phyloP scores from a whole-genome alignment of 2,113 vertebrate genomes.

The Silurus glanis region DNA sequence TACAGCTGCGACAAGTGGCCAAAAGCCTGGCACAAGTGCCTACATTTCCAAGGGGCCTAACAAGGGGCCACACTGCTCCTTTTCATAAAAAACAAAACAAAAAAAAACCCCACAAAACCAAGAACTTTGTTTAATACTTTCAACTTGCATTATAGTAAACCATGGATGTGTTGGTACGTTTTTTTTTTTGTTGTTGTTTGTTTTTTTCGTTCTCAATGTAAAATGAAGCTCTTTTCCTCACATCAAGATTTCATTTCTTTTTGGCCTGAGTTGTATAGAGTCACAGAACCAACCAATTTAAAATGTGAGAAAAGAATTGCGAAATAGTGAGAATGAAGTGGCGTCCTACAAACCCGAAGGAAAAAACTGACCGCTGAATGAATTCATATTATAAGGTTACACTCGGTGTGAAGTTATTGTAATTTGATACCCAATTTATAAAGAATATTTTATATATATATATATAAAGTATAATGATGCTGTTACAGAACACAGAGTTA shows the following conservation, averaged over 20 bases:
- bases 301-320: neutral
- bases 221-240: conserved; percentile 36
- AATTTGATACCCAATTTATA: neutral
- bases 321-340: conserved; percentile 4
- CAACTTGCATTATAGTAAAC: conserved; percentile 10
- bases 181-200: neutral
- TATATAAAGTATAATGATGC: neutral
- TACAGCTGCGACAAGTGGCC: neutral
- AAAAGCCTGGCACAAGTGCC: neutral
- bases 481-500: neutral
- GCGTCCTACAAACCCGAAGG: conserved; percentile 37
- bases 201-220: neutral
- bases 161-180: conserved; percentile 42
- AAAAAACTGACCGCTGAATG: conserved; percentile 19
- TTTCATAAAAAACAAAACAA: neutral
- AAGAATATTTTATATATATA: neutral
- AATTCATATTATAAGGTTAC: neutral
- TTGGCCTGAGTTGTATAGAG: conserved; percentile 43
- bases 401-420: neutral
- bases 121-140: neutral
- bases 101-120: neutral
- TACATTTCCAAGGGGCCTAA: neutral
- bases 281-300: neutral
- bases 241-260: conserved; percentile 6
- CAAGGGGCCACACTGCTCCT: neutral